These are phyloP conservation scores for Lacanobia oleracea DNA, from an alignment of 2,888 invertebrate species.

Conservation along the genomic window DNA sequence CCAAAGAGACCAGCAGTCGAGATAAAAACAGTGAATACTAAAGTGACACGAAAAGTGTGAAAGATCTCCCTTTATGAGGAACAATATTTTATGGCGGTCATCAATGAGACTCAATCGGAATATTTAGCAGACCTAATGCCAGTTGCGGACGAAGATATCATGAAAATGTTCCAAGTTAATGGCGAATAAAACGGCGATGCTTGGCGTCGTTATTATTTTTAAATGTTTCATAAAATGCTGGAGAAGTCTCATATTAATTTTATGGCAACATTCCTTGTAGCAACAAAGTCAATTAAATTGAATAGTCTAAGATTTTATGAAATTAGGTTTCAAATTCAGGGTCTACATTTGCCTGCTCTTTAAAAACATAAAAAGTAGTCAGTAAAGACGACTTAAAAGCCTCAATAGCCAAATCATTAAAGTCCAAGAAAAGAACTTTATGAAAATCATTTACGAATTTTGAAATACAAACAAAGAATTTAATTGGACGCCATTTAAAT, in stretches of 20 bases:
- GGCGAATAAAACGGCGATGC: conserved; percentile 46
- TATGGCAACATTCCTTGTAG: neutral
- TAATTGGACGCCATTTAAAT: too few relatives aligned
- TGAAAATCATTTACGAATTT: neutral
- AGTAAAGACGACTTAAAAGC: too few relatives aligned
- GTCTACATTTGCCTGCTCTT: neutral
- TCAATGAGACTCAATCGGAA: conserved; percentile 66
- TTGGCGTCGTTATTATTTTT: conserved; percentile 40
- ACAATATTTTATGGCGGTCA: conserved; percentile 64
- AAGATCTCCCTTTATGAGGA: conserved; percentile 68
- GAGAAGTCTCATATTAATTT: conserved; percentile 2
- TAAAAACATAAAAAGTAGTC: too few relatives aligned
- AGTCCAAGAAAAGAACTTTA: too few relatives aligned
- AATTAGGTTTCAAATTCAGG: neutral
- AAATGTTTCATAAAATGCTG: conserved; percentile 21
- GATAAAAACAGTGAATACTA: conserved; percentile 58
- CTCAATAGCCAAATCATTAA: too few relatives aligned
- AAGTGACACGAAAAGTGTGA: conserved; percentile 68
- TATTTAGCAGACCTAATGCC: conserved; percentile 61
- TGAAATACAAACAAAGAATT: neutral
- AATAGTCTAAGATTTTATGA: neutral
- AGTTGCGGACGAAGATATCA: conserved; percentile 43
- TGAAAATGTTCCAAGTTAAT: conserved; percentile 46
- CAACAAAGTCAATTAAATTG: neutral
- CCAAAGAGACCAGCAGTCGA: conserved; percentile 22